Percentiles rank a stretch among this genome's conserved stretches.
These are phyloP conservation scores for Lochmaea capreae DNA, from an alignment of 2,888 invertebrate genomes.

Conservation along the genomic window DNA sequence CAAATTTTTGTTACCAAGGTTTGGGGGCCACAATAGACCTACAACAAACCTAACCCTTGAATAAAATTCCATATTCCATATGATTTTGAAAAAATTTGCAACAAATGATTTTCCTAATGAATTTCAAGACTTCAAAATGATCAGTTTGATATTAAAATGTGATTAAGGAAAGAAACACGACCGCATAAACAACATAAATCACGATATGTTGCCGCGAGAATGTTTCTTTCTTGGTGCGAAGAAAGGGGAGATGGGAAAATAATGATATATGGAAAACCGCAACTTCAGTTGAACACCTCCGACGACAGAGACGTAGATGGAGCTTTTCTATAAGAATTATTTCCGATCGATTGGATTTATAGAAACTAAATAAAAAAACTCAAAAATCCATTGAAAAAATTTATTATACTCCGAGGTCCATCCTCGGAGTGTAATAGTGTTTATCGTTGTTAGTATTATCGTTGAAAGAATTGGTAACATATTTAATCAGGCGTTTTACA, in stretches of 20 bases:
- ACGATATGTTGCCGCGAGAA: neutral
- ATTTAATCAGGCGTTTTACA: too few species aligned
- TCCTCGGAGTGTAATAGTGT: neutral
- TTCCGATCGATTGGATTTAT: neutral
- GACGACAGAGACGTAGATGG: slow-evolving; percentile 6
- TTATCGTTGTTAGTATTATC: neutral
- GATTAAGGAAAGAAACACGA: neutral
- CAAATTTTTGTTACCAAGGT: too few species aligned
- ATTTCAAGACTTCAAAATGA: neutral
- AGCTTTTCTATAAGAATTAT: slow-evolving; percentile 1
- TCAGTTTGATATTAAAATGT: neutral
- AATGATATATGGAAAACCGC: slow-evolving; percentile 15
- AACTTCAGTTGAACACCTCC: neutral
- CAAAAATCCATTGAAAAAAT: neutral
- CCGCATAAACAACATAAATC: slow-evolving; percentile 1
- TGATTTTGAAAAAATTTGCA: too few species aligned
- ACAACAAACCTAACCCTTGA: too few species aligned
- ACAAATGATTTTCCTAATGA: neutral
- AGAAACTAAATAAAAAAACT: neutral
- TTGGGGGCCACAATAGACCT: too few species aligned
- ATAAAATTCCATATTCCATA: too few species aligned
- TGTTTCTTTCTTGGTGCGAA: neutral
- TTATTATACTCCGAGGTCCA: neutral
- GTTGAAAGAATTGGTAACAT: neutral
- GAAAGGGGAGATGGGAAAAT: neutral